Evolutionary conservation across 2,113 vertebrate genomes (phyloP), one percentile per base, ranked within the genome.

Genomic region (Mesoclemmys tuberculata): DNA sequence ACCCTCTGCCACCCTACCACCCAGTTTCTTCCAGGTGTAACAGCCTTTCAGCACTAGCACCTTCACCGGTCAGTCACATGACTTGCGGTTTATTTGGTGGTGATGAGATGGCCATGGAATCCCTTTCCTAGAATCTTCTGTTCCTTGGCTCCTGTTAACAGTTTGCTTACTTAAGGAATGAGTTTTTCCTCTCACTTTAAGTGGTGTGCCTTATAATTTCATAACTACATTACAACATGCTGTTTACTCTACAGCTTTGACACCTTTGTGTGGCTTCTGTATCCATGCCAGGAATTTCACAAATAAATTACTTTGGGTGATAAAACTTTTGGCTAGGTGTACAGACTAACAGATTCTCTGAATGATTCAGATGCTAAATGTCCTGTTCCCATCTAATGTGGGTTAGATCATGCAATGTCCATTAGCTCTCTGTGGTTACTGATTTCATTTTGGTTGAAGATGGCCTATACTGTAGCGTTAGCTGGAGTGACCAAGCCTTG

Each of bases 281-380:
- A 58, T 78, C 46, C 27, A 51, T 94, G 87, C 3, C 95, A 94
- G 94, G 94, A 88, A 94, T 90, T 83, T 80, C 52, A 7, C 44
- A 11, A 68, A 6, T 46, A 11, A 68, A 64, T 9, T 71, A 84
- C 68, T 92, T 2, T 68, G 5, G 83, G 87, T 55, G 85, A 85
- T 56, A n/a, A n/a, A n/a, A n/a, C n/a, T n/a, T n/a, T n/a, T n/a
- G n/a, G n/a, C n/a, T n/a, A n/a, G n/a, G n/a, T n/a, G n/a, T n/a
- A n/a, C n/a, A n/a, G n/a, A n/a, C n/a, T n/a, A n/a, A n/a, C 81
- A 83, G 46, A 61, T 55, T 8, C 26, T 58, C 26, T 58, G 10
- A 58, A 29, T 44, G 2, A 1, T 49, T 52, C 86, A 52, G 81
- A 82, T 16, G 2, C 78, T 64, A 4, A 82, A 84, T 74, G 81